Percentiles rank a stretch among this genome's conserved stretches.
Conservation (phyloP, 2,113 vertebrate genomes). For the Megaptera novaeangliae region DNA sequence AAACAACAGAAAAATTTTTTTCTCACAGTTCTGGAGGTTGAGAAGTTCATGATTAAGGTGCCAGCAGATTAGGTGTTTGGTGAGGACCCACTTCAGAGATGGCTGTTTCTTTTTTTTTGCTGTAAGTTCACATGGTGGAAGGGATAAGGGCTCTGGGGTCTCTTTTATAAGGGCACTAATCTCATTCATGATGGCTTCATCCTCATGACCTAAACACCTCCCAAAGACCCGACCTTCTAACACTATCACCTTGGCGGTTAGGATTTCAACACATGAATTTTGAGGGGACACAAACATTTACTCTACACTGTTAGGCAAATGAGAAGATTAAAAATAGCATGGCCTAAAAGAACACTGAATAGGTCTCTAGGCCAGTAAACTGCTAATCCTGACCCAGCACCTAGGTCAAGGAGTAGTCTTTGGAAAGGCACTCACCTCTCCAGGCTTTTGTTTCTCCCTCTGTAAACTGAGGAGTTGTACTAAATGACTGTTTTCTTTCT, state of each 20-base stretch:
- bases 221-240: background rate
- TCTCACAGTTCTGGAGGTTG: background rate
- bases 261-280: background rate
- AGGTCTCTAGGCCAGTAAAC: background rate
- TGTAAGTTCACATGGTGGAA: background rate
- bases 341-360: background rate
- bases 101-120: background rate
- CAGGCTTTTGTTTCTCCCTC: background rate
- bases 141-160: background rate
- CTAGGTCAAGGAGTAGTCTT: background rate
- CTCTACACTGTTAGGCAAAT: background rate
- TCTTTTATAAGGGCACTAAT: background rate
- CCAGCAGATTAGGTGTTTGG: background rate
- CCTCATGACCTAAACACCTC: background rate
- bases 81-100: background rate
- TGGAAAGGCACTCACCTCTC: background rate
- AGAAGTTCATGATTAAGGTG: background rate
- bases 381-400: background rate
- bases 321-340: slow-evolving; percentile 13
- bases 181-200: background rate
- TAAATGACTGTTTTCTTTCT: background rate
- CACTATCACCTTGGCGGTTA: background rate
- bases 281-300: background rate
- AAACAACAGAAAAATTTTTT: background rate
- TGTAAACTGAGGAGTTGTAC: background rate